Evolutionary conservation across 2,113 vertebrate species (phyloP).

Genomic region (Scolopax mira): DNA sequence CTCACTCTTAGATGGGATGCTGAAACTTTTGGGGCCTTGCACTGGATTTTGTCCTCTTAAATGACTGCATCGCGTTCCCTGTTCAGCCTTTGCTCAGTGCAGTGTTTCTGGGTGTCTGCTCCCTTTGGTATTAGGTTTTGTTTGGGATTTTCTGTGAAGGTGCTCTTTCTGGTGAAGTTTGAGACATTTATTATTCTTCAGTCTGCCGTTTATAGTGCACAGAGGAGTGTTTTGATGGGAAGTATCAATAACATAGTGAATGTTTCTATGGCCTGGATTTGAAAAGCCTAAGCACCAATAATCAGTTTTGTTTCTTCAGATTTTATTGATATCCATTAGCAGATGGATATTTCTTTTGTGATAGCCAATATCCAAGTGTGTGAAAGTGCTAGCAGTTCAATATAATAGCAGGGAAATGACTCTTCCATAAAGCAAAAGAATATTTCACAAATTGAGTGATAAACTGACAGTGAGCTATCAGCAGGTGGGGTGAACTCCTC

Average conservation of each 20-base stretch:
- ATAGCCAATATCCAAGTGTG: not conserved
- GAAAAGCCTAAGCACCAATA: not conserved
- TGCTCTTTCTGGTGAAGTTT: not conserved
- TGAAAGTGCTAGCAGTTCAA: not conserved
- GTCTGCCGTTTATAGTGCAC: not conserved
- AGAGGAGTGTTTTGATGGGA: slow-evolving; percentile 17
- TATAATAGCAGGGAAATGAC: not conserved
- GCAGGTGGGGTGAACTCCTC: not conserved
- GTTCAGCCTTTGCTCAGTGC: not conserved
- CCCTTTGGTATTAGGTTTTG: not conserved
- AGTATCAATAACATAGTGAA: slow-evolving; percentile 14
- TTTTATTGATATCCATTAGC: slow-evolving; percentile 7
- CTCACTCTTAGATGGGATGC: not conserved
- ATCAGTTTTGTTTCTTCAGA: not conserved
- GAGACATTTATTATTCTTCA: not conserved
- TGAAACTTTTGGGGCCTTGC: not conserved
- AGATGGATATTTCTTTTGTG: not conserved
- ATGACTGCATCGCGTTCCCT: accelerated
- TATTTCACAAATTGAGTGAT: not conserved
- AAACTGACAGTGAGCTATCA: not conserved
- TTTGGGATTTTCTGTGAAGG: not conserved
- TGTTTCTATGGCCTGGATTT: not conserved
- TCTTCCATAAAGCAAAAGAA: not conserved
- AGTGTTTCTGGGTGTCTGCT: not conserved
- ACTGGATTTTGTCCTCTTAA: not conserved